phyloP scores from a whole-genome alignment of 2,797 vertebrate species.

The Melanotaenia nigrans region DNA sequence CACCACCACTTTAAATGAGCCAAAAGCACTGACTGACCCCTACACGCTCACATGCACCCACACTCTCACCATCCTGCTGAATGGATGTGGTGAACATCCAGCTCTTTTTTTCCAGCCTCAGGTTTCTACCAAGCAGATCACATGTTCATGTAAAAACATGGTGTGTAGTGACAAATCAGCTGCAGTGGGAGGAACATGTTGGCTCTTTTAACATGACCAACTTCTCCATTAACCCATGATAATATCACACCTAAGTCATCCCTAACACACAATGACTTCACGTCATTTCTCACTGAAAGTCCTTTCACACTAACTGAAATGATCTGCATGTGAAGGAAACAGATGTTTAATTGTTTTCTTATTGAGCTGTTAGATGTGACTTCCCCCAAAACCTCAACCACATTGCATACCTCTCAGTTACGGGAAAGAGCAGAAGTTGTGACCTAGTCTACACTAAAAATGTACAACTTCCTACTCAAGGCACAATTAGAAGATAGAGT shows the following conservation, averaged over 20 bases:
- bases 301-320: background rate
- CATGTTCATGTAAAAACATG: background rate
- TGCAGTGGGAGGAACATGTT: background rate
- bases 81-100: background rate
- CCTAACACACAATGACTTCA: background rate
- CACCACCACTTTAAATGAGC: slow-evolving; percentile 38
- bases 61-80: background rate
- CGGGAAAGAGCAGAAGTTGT: background rate
- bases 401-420: background rate
- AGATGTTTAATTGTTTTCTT: background rate
- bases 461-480: background rate
- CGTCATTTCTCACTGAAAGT: background rate
- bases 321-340: background rate
- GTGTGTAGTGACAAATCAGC: background rate
- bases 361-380: background rate
- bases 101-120: background rate
- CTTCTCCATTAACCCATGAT: background rate
- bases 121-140: background rate
- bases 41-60: background rate
- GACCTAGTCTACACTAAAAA: background rate
- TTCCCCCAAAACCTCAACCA: background rate
- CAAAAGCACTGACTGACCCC: slow-evolving; percentile 58
- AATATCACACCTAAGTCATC: background rate
- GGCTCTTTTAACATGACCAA: background rate
- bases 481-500: background rate